Evolutionary conservation across 2,888 invertebrate genomes (phyloP).

Genomic region (Xiphydria camelus): DNA sequence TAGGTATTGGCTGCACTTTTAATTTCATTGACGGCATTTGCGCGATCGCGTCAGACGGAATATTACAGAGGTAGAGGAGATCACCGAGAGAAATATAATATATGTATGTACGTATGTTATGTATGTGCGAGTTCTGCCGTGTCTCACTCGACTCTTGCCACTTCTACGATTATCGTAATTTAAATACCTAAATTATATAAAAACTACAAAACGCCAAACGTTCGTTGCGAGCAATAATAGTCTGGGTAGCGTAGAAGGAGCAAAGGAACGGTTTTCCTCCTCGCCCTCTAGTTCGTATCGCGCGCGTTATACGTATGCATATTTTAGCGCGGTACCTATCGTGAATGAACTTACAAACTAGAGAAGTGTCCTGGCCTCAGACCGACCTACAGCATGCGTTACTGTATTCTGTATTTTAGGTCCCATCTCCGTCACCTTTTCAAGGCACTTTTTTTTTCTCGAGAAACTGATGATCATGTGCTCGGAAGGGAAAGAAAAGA

Average conservation of each 20-base stretch:
- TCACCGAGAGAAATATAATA: too few species aligned
- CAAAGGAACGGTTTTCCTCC: constrained; percentile 14
- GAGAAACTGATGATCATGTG: constrained; percentile 27
- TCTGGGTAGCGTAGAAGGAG: constrained; percentile 19
- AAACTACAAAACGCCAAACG: constrained; percentile 19
- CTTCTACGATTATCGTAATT: constrained; percentile 16
- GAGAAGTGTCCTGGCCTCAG: constrained; percentile 47
- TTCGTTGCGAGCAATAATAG: constrained; percentile 18
- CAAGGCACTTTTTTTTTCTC: constrained; percentile 19
- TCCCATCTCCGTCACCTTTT: constrained; percentile 36
- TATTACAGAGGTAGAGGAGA: too few species aligned
- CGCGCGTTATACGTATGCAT: too few species aligned
- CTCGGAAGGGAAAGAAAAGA: too few species aligned
- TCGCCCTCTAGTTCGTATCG: constrained; percentile 2
- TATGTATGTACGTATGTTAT: too few species aligned
- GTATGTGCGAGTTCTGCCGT: constrained; percentile 4
- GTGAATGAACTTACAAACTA: constrained; percentile 47
- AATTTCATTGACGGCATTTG: too few species aligned
- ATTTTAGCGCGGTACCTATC: constrained; percentile 36
- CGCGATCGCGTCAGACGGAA: too few species aligned
- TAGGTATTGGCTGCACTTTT: too few species aligned
- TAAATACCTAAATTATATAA: constrained; percentile 20
- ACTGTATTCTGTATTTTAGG: constrained; percentile 37
- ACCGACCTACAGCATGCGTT: constrained; percentile 35
- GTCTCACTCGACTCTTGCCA: constrained; percentile 9